A percentile compares a stretch with the other conserved stretches of the same genome.
These are phyloP conservation scores for Rhinogobio ventralis DNA, from an alignment of 2,797 vertebrate genomes.

Conservation along the genomic window DNA sequence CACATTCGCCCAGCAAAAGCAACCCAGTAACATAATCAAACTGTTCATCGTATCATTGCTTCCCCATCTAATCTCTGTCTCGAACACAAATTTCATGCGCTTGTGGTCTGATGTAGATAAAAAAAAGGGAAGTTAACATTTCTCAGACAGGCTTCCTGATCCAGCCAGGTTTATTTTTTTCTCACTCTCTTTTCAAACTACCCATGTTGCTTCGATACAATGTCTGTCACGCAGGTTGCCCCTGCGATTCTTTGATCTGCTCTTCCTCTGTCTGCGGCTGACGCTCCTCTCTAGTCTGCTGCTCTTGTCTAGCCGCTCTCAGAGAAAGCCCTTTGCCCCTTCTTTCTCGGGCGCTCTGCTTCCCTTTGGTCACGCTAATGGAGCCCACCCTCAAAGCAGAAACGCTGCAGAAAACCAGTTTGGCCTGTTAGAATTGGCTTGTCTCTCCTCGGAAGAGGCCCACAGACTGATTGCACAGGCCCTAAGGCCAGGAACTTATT, in stretches of 20 bases:
- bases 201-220: conserved; percentile 79
- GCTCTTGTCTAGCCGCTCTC: conserved; percentile 64
- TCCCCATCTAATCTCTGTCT: conserved; percentile 47
- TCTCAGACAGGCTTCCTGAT: conserved; percentile 72
- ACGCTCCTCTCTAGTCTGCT: conserved; percentile 82
- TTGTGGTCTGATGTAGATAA: conserved; percentile 49
- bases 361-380: conserved; percentile 75
- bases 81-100: conserved; percentile 44
- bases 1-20: neutral
- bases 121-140: conserved; percentile 67
- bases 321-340: conserved; percentile 64
- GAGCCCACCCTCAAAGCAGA: conserved; percentile 70
- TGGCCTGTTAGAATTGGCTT: conserved; percentile 52
- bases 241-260: conserved; percentile 81
- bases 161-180: conserved; percentile 57
- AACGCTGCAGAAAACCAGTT: conserved; percentile 63
- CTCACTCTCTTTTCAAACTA: conserved; percentile 55
- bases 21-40: neutral
- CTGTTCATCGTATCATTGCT: conserved; percentile 24
- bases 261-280: conserved; percentile 77
- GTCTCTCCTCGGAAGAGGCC: conserved; percentile 54
- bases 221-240: conserved; percentile 83
- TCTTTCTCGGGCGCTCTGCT: conserved; percentile 65
- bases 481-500: conserved; percentile 44
- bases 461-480: conserved; percentile 44